Conservation (phyloP, 2,113 vertebrate species). For the Mustelus asterias region DNA sequence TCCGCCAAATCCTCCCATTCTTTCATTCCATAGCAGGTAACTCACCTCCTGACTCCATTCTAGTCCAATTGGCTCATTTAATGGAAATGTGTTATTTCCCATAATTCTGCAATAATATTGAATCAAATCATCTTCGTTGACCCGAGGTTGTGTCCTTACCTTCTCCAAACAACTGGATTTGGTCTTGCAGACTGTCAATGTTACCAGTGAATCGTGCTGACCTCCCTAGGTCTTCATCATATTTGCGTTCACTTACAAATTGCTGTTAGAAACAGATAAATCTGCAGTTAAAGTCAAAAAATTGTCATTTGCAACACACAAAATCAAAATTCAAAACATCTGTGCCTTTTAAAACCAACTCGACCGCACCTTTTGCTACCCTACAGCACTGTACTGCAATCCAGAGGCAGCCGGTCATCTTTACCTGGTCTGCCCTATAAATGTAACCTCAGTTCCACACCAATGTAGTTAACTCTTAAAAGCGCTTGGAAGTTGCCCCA, state of each 20-base stretch:
- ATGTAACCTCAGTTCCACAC: not conserved
- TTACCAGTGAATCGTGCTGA: constrained; percentile 67
- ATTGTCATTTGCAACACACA: not conserved
- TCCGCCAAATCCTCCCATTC: not conserved
- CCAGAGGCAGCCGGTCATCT: not conserved
- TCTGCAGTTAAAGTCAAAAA: constrained; percentile 18
- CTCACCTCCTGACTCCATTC: too few species aligned
- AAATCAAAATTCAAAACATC: constrained; percentile 13
- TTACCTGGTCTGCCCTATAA: not conserved
- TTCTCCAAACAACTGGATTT: constrained; percentile 67
- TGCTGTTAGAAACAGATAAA: constrained; percentile 51
- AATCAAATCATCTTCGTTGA: not conserved
- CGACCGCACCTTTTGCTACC: not conserved
- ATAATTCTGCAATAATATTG: not conserved
- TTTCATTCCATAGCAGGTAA: not conserved
- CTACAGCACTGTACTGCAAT: not conserved
- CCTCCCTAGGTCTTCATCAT: constrained; percentile 66
- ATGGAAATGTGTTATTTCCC: not conserved
- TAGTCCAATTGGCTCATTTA: not conserved
- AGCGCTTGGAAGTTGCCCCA: not conserved
- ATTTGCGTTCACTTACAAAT: constrained; percentile 72
- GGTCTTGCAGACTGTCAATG: constrained; percentile 60
- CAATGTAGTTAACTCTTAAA: not conserved
- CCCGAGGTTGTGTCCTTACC: constrained; percentile 50
- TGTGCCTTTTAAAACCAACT: not conserved